These are phyloP conservation scores for Mico argentatus DNA, from an alignment of 2,797 vertebrate species.

Conservation along the genomic window DNA sequence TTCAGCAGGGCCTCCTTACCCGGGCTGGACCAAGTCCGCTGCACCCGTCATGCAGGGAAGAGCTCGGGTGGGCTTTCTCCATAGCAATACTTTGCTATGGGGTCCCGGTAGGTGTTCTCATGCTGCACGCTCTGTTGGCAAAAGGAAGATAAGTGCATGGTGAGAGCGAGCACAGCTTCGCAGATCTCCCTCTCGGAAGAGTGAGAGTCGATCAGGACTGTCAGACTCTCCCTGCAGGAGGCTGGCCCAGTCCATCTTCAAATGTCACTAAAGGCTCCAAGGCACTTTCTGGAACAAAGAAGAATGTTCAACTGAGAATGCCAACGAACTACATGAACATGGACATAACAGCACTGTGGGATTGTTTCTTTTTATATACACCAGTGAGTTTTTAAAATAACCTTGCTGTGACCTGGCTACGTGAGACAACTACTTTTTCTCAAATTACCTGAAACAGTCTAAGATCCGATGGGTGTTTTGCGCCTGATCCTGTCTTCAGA, in stretches of 20 bases:
- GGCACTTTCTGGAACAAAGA: background rate
- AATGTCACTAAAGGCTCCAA: background rate
- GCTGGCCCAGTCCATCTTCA: background rate
- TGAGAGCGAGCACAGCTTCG: background rate
- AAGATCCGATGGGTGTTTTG: background rate
- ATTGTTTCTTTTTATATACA: background rate
- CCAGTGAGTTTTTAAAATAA: background rate
- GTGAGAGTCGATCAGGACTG: rapidly evolving
- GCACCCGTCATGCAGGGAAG: conserved; percentile 89
- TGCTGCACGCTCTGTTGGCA: conserved; percentile 95
- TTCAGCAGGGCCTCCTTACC: background rate
- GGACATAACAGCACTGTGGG: background rate
- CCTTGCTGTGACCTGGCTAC: background rate
- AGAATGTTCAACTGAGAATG: background rate
- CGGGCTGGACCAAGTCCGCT: background rate
- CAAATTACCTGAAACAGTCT: background rate
- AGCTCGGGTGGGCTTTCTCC: conserved; percentile 97
- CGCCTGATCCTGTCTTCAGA: background rate
- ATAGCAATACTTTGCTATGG: conserved; percentile 96
- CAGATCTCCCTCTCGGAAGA: background rate
- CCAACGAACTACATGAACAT: background rate
- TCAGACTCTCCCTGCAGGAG: background rate
- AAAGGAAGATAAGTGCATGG: conserved; percentile 36
- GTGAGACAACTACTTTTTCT: background rate
- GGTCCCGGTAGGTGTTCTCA: conserved; percentile 97